Evolutionary conservation across 2,797 vertebrate genomes (phyloP), one percentile per base, ranked within the genome.

Genomic region (Petrocephalus sullivani): DNA sequence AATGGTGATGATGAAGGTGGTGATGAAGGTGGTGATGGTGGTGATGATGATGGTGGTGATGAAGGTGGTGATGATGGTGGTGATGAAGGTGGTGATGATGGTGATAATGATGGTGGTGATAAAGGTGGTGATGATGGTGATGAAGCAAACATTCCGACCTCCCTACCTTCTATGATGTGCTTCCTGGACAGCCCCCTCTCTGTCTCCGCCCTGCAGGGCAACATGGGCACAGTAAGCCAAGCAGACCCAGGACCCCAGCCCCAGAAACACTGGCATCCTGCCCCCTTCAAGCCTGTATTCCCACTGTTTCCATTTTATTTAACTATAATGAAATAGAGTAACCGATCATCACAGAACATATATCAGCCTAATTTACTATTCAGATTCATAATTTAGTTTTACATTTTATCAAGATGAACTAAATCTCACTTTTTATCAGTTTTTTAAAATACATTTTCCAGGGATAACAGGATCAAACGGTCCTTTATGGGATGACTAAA

Each of bases 161-260:
- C 58, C 41, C 1, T 91, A 97, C 97, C 96, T 93, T 97, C 97
- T 1, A 97, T 96, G 85, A 97, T 96, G 92, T 97, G 96, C 92
- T 97, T 97, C 90, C 96, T 93, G 4, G 96, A 97, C 90, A 97
- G 93, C n/a, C 97, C 97, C 82, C 95, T 92, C 91, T 97, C 96
- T 0, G 96, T 97, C 92, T 97, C 96, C 2, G 96, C 96, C 89
- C 96, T 97, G 93, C 16, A 14, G 85, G 82, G 54, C 23, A 88
- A 88, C 85, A 64, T 37, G 61, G 78, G 88, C 14, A 61, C 46
- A 64, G 28, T 86, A 37, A 86, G 85, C 37, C n/a, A 60, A 12
- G 14, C 71, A 81, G 1, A 14, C 7, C 4, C 28, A 16, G 64
- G 64, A 37, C 54, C 8, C 12, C 54, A 56, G 8, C 54, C 54